Percentiles rank a stretch among this genome's conserved stretches.
phyloP scores from a whole-genome alignment of 2,888 invertebrate genomes.

The Merodon equestris region DNA sequence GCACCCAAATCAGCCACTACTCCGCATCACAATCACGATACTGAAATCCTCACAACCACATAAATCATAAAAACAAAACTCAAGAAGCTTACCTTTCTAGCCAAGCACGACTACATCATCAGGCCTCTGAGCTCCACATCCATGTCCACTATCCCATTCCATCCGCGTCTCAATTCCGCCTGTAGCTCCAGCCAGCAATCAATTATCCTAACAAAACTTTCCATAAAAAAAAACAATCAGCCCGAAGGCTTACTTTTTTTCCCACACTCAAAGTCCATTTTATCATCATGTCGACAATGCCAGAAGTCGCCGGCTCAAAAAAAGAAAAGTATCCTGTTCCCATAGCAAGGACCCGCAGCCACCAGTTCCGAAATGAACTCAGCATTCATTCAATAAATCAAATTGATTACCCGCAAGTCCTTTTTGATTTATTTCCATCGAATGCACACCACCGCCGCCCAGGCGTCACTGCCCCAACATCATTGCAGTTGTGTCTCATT shows the following conservation, averaged over 20 bases:
- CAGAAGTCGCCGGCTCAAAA: slow-evolving; percentile 8
- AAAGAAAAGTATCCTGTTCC: background rate
- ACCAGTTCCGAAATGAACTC: slow-evolving; percentile 39
- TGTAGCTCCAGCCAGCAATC: background rate
- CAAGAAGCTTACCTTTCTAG: too few species aligned
- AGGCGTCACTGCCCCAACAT: background rate
- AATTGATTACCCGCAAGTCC: slow-evolving; percentile 68
- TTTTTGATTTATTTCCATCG: slow-evolving; percentile 61
- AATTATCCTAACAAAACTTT: slow-evolving; percentile 1
- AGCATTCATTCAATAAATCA: slow-evolving; percentile 58
- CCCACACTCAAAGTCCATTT: slow-evolving; percentile 23
- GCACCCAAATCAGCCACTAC: too few species aligned
- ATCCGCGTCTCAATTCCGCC: too few species aligned
- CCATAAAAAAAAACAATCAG: background rate
- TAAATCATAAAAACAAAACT: too few species aligned
- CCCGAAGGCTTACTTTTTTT: background rate
- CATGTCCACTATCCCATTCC: too few species aligned
- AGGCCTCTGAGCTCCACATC: too few species aligned
- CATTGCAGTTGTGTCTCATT: too few species aligned
- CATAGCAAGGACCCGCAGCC: slow-evolving; percentile 13
- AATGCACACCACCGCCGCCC: slow-evolving; percentile 17
- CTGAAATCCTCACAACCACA: too few species aligned
- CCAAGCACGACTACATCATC: too few species aligned
- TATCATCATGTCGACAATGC: slow-evolving; percentile 27
- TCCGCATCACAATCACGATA: too few species aligned